Conservation (phyloP, 2,797 vertebrate genomes). For the Chelidonichthys spinosus region DNA sequence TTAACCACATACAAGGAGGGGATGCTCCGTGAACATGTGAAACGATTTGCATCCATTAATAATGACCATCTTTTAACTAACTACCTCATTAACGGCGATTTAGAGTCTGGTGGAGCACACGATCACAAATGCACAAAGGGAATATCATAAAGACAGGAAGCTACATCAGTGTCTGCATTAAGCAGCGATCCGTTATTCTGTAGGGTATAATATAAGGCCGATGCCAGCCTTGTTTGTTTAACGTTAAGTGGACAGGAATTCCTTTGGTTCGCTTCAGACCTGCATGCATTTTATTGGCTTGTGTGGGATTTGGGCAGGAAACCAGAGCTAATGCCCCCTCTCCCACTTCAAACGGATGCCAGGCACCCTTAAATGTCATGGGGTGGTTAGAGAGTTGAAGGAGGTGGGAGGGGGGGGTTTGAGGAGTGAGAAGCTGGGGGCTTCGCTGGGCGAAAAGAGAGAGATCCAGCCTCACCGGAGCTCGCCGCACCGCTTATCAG, state of each 20-base stretch:
- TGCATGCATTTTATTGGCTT: slow-evolving; percentile 81
- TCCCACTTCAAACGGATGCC: slow-evolving; percentile 86
- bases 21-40: slow-evolving; percentile 13
- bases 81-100: slow-evolving; percentile 32
- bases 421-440: slow-evolving; percentile 51
- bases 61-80: slow-evolving; percentile 28
- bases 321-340: slow-evolving; percentile 85
- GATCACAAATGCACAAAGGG: slow-evolving; percentile 14
- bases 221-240: slow-evolving; percentile 76
- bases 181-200: slow-evolving; percentile 13
- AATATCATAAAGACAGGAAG: slow-evolving; percentile 3
- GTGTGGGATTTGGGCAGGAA: slow-evolving; percentile 86
- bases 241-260: slow-evolving; percentile 76
- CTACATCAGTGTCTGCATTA: slow-evolving; percentile 7
- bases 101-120: not conserved
- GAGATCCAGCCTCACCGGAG: slow-evolving; percentile 66
- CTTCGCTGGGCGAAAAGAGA: slow-evolving; percentile 47
- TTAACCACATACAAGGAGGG: slow-evolving; percentile 24
- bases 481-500: slow-evolving; percentile 77
- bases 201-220: slow-evolving; percentile 44
- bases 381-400: slow-evolving; percentile 76
- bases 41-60: slow-evolving; percentile 23
- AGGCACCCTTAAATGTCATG: slow-evolving; percentile 85
- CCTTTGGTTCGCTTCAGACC: slow-evolving; percentile 77
- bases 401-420: slow-evolving; percentile 46